phyloP scores from a whole-genome alignment of 2,113 vertebrate genomes.

The Oncorhynchus keta region DNA sequence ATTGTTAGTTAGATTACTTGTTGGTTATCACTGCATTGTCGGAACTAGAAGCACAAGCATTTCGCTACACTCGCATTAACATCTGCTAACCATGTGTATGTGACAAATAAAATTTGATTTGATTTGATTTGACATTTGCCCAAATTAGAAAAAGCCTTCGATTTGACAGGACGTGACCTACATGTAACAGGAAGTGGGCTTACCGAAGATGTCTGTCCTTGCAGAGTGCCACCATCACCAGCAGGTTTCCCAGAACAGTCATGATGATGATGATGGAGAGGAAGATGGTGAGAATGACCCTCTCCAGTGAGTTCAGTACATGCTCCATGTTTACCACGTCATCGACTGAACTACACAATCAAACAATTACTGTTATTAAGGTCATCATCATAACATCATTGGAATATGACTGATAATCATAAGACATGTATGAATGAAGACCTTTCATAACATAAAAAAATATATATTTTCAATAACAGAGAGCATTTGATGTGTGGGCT shows the following conservation, averaged over 20 bases:
- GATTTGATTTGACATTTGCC: too few relatives aligned
- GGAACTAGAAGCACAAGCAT: too few relatives aligned
- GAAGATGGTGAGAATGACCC: slow-evolving; percentile 65
- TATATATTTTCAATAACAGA: too few relatives aligned
- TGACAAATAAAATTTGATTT: too few relatives aligned
- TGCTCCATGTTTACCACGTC: slow-evolving; percentile 54
- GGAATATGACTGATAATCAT: too few relatives aligned
- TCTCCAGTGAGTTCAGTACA: slow-evolving; percentile 59
- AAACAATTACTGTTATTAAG: neutral
- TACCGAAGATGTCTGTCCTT: slow-evolving; percentile 79
- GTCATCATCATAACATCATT: neutral
- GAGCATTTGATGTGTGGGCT: too few relatives aligned
- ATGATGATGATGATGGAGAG: slow-evolving; percentile 76
- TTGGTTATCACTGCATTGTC: too few relatives aligned
- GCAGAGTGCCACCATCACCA: slow-evolving; percentile 81
- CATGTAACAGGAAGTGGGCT: slow-evolving; percentile 20
- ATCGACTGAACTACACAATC: slow-evolving; percentile 64
- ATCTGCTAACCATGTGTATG: too few relatives aligned
- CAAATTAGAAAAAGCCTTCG: neutral
- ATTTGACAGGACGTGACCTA: neutral
- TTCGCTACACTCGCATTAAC: too few relatives aligned
- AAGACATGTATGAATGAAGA: too few relatives aligned
- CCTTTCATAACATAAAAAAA: too few relatives aligned
- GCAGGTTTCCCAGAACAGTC: slow-evolving; percentile 78
- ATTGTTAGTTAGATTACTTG: too few relatives aligned